These are phyloP conservation scores for Agrochola lychnidis DNA, from an alignment of 2,888 invertebrate genomes.

Conservation along the genomic window DNA sequence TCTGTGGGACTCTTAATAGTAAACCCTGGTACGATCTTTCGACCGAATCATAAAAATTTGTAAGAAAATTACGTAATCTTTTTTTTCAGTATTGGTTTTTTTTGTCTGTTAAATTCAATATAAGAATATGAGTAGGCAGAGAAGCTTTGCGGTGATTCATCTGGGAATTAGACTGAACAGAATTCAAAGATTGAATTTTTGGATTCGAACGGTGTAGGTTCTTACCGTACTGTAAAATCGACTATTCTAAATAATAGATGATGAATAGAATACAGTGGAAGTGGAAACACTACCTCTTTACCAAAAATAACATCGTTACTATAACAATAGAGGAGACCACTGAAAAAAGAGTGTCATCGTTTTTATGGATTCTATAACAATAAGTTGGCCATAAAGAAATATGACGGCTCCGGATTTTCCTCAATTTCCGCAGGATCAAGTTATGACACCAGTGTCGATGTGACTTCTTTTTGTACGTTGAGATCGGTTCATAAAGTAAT, in stretches of 20 bases:
- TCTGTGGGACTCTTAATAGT: neutral
- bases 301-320: slow-evolving; percentile 15
- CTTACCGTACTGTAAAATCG: neutral
- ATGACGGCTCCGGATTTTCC: slow-evolving; percentile 34
- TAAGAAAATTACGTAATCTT: neutral
- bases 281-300: neutral
- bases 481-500: neutral
- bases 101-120: neutral
- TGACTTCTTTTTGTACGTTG: slow-evolving; percentile 7
- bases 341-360: slow-evolving; percentile 8
- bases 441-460: slow-evolving; percentile 16
- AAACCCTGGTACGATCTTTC: neutral
- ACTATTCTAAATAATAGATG: neutral
- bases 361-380: slow-evolving; percentile 46
- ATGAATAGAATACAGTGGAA: neutral
- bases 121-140: neutral
- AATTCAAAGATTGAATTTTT: neutral
- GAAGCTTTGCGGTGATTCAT: neutral
- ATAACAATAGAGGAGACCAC: slow-evolving; percentile 8
- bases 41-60: neutral
- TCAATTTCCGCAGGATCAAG: slow-evolving; percentile 49
- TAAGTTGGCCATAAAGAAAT: slow-evolving; percentile 41
- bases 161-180: neutral
- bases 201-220: too few species aligned
- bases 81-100: neutral